Evolutionary conservation across 2,888 invertebrate genomes (phyloP), one percentile per base, ranked within the genome.

Genomic region (Epirrhoe tristata): DNA sequence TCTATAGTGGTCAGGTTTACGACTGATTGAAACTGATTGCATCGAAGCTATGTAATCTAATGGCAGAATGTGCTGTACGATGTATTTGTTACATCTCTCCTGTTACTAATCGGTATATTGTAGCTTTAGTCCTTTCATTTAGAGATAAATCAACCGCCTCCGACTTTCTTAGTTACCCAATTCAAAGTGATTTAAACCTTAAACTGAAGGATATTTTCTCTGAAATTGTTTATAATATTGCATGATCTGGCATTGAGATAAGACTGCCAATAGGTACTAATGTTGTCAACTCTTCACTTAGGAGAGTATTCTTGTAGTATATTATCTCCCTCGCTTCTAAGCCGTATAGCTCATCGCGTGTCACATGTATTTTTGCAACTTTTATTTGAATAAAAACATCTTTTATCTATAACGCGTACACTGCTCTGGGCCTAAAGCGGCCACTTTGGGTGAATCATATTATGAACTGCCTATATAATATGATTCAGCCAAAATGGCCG

Each of bases 261-360:
- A 46, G 14, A 46, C 46, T 46, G 46, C 46, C 46, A 46, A 46
- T 46, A 46, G n/a, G n/a, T n/a, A n/a, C n/a, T 6, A 46, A 46
- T 14, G 46, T 14, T 46, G 14, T 14, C 14, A 14, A n/a, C n/a
- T n/a, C n/a, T n/a, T 46, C n/a, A 46, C 46, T 46, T 46, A 14
- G 46, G 46, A 46, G 6, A 14, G 46, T n/a, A 46, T 46, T 46
- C n/a, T 46, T 6, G n/a, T 14, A 46, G 14, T n/a, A 46, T 14
- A 14, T n/a, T n/a, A n/a, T n/a, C n/a, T n/a, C n/a, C n/a, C n/a
- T n/a, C 46, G 14, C 1, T 12, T 1, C 2, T 36, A 6, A 7
- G 36, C 36, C 36, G 36, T 36, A 36, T 36, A 7, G 6, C 36
- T 36, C 36, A 6, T 36, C 36, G n/a, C n/a, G n/a, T n/a, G n/a